These are phyloP conservation scores for Myanophis thanlyinensis DNA, from an alignment of 2,113 vertebrate species.

Conservation along the genomic window DNA sequence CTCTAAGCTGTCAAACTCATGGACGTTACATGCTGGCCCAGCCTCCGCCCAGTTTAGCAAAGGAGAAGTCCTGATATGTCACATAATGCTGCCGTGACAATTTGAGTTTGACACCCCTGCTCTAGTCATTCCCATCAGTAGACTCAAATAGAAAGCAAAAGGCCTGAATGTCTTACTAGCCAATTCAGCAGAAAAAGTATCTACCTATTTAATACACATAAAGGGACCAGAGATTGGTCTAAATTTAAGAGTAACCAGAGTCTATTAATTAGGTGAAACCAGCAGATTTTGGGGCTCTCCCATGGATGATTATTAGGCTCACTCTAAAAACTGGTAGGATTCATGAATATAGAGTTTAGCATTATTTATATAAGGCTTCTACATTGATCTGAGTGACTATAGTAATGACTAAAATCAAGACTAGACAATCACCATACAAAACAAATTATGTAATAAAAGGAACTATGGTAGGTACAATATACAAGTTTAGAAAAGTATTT, in stretches of 20 bases:
- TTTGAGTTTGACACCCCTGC: too few relatives aligned
- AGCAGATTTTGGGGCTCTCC: neutral
- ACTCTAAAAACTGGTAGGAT: neutral
- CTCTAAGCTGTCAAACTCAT: too few relatives aligned
- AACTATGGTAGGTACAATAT: neutral
- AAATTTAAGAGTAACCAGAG: neutral
- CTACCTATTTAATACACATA: neutral
- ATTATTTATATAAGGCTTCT: neutral
- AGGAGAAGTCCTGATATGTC: too few relatives aligned
- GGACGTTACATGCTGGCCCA: too few relatives aligned
- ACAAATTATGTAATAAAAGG: neutral
- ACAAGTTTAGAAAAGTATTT: neutral
- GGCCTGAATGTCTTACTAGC: neutral
- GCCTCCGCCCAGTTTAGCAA: too few relatives aligned
- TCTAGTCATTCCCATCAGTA: neutral
- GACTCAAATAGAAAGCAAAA: neutral
- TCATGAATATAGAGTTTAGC: neutral
- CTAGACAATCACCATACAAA: neutral
- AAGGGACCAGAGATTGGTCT: neutral
- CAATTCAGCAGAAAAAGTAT: neutral
- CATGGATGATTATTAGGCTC: neutral
- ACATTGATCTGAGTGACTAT: neutral
- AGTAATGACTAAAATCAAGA: neutral
- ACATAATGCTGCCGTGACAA: too few relatives aligned
- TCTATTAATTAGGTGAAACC: neutral